These are phyloP conservation scores for Pteronura brasiliensis DNA, from an alignment of 2,113 vertebrate genomes.

Conservation along the genomic window DNA sequence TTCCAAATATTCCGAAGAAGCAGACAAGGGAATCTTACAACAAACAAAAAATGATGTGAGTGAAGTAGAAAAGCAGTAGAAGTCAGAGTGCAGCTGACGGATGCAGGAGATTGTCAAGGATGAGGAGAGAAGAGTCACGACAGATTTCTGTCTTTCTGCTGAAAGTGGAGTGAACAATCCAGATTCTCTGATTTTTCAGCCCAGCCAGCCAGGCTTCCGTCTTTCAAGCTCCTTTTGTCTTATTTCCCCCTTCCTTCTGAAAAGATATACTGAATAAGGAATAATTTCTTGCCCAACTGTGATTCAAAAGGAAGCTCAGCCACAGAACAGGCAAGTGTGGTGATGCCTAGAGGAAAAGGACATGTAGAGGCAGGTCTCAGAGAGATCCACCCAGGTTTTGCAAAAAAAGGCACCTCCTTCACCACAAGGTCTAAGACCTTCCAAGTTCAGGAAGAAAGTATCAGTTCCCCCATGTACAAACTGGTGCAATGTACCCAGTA, in stretches of 20 bases:
- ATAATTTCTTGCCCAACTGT: not conserved
- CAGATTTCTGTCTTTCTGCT: not conserved
- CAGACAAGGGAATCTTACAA: slow-evolving; percentile 21
- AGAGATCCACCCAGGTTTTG: slow-evolving; percentile 48
- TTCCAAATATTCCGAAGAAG: slow-evolving; percentile 45
- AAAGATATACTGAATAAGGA: slow-evolving; percentile 6
- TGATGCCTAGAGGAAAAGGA: not conserved
- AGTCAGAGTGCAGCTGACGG: not conserved
- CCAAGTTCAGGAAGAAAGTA: not conserved
- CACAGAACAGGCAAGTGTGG: not conserved
- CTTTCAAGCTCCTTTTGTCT: slow-evolving; percentile 8
- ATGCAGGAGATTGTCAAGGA: not conserved
- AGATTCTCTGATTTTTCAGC: not conserved
- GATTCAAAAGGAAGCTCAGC: slow-evolving; percentile 45
- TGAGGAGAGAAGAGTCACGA: not conserved
- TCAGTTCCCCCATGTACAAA: not conserved
- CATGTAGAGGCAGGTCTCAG: slow-evolving; percentile 51
- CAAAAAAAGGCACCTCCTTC: slow-evolving; percentile 25
- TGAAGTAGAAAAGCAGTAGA: not conserved
- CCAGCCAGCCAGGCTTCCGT: not conserved
- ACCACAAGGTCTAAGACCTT: not conserved
- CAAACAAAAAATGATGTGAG: not conserved
- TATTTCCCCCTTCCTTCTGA: not conserved
- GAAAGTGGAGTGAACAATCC: not conserved
- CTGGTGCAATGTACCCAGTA: not conserved